Evolutionary conservation across 2,888 invertebrate genomes (phyloP).

Genomic region (Caenorhabditis parvicauda): DNA sequence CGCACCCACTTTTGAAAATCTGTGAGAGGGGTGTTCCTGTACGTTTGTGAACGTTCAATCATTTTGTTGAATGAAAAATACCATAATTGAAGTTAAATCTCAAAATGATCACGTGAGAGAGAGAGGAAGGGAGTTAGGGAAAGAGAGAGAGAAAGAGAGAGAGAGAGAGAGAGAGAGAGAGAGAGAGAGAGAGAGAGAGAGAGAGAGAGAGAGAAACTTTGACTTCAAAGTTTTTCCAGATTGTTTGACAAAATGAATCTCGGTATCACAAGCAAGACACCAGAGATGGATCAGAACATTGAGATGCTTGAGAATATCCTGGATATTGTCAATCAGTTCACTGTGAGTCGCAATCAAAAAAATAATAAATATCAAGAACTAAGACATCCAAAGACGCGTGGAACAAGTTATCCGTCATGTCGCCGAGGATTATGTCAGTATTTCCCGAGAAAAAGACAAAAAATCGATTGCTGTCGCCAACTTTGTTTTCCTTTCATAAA

Average conservation of each 20-base stretch:
- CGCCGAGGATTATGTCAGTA: constrained; percentile 45
- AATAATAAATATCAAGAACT: constrained; percentile 12
- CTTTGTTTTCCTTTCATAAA: constrained; percentile 49
- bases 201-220: not conserved
- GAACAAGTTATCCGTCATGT: constrained; percentile 41
- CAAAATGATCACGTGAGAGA: not conserved
- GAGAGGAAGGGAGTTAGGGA: too few species aligned
- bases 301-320: constrained; percentile 20
- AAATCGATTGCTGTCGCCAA: constrained; percentile 45
- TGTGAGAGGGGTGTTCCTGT: too few species aligned
- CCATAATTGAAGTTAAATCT: not conserved
- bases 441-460: constrained; percentile 33
- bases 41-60: too few species aligned
- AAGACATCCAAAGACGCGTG: constrained; percentile 11
- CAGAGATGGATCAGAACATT: constrained; percentile 19
- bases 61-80: not conserved
- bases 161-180: constrained; percentile 1
- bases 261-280: constrained; percentile 24
- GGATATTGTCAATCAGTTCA: constrained; percentile 25
- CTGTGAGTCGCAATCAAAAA: constrained; percentile 9
- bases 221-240: constrained; percentile 11
- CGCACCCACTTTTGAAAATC: too few species aligned
- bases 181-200: not conserved
- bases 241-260: constrained; percentile 28
- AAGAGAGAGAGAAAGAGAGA: too few species aligned